Conservation (phyloP, 2,888 invertebrate species). For the Macrosiphum euphorbiae region DNA sequence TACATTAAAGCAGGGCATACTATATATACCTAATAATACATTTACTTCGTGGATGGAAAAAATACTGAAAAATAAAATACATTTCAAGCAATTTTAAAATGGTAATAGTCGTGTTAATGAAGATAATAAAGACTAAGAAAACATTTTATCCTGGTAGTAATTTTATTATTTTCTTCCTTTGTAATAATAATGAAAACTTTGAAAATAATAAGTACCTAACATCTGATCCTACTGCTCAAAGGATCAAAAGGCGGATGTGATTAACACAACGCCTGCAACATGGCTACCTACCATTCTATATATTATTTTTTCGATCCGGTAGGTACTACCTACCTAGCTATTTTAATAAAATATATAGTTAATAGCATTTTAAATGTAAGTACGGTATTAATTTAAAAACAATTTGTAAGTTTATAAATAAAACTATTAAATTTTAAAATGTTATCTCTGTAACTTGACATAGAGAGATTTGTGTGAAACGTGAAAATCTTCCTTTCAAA, state of each 20-base stretch:
- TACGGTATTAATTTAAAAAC: not conserved
- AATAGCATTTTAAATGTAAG: not conserved
- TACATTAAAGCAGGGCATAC: not conserved
- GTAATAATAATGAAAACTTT: not conserved
- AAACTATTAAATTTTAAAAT: not conserved
- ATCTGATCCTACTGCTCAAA: not conserved
- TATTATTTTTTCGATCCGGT: not conserved
- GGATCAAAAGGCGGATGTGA: not conserved
- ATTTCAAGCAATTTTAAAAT: not conserved
- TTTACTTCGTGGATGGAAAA: not conserved
- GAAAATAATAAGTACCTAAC: not conserved
- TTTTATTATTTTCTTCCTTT: not conserved
- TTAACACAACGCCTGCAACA: not conserved
- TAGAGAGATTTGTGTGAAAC: not conserved
- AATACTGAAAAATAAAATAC: not conserved
- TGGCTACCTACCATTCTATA: not conserved
- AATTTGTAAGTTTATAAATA: not conserved
- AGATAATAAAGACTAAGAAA: not conserved
- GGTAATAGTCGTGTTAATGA: not conserved
- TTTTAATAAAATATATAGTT: not conserved
- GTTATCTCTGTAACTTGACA: not conserved
- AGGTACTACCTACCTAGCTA: not conserved
- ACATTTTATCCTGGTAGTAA: not conserved
- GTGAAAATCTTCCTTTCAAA: not conserved
- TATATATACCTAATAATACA: not conserved